Evolutionary conservation across 2,888 invertebrate species (phyloP).

Genomic region (Tachina grossa): DNA sequence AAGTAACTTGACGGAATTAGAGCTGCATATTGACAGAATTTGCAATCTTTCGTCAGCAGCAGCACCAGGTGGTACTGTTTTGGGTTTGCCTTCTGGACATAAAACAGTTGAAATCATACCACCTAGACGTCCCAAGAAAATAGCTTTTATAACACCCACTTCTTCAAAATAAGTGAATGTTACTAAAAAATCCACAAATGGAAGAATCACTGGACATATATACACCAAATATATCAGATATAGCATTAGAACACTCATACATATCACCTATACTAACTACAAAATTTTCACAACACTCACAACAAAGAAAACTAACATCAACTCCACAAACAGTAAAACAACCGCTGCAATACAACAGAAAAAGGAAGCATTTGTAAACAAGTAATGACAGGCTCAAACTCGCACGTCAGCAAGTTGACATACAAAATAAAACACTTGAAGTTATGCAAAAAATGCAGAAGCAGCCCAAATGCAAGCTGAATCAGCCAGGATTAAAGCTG

Average conservation of each 20-base stretch:
- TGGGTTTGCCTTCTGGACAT: neutral
- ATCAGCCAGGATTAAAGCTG: constrained; percentile 21
- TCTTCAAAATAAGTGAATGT: too few relatives aligned
- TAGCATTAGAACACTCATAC: too few relatives aligned
- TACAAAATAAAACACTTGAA: constrained; percentile 8
- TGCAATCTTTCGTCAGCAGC: constrained; percentile 15
- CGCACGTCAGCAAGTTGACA: constrained; percentile 14
- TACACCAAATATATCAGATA: too few relatives aligned
- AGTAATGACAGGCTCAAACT: constrained; percentile 8
- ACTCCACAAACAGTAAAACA: neutral
- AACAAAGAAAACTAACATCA: constrained; percentile 17
- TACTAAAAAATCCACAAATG: too few relatives aligned
- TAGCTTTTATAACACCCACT: neutral
- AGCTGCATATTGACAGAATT: neutral
- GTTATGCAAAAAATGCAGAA: constrained; percentile 9
- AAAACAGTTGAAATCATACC: neutral
- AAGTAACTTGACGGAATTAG: constrained; percentile 7
- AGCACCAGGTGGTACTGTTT: neutral
- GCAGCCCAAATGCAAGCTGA: constrained; percentile 17
- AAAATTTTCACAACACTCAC: constrained; percentile 1
- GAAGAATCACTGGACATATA: too few relatives aligned
- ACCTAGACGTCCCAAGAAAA: neutral
- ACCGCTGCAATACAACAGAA: neutral
- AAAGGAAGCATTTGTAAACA: neutral
- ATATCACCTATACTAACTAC: neutral